Evolutionary conservation across 2,113 vertebrate species (phyloP).

Genomic region (Hemichromis elongatus): DNA sequence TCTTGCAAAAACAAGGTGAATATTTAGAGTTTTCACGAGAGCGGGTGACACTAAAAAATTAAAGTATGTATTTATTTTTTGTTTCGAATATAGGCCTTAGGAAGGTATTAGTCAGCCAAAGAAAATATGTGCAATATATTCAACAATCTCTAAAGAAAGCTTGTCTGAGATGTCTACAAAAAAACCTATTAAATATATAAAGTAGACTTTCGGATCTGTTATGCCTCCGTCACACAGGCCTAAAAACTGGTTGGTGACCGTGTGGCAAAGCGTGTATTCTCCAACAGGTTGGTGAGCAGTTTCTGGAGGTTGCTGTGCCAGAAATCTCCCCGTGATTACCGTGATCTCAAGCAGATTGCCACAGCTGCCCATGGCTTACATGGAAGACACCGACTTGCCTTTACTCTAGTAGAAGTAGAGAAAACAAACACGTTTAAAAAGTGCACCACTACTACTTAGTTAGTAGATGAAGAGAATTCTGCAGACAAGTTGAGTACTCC

Average conservation of each 20-base stretch:
- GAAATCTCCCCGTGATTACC: background rate
- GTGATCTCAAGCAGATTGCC: background rate
- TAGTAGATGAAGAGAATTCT: too few relatives aligned
- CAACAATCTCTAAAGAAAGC: background rate
- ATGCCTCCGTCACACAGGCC: background rate
- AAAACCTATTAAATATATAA: fast-evolving
- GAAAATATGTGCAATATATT: background rate
- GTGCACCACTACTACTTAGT: too few relatives aligned
- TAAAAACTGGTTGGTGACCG: background rate
- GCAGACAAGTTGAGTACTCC: too few relatives aligned
- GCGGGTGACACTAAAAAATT: background rate
- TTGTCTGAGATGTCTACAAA: background rate
- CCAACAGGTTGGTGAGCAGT: background rate
- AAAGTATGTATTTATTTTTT: background rate
- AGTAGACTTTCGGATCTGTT: background rate
- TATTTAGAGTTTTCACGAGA: background rate
- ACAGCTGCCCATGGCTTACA: background rate
- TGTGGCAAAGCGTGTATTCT: background rate
- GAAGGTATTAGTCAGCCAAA: background rate
- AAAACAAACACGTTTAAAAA: background rate
- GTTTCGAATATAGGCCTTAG: background rate
- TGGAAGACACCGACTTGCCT: background rate
- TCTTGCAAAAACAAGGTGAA: background rate
- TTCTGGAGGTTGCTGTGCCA: background rate
- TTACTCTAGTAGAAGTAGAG: background rate